phyloP scores from a whole-genome alignment of 2,888 invertebrate species.

The Erynnis tages region DNA sequence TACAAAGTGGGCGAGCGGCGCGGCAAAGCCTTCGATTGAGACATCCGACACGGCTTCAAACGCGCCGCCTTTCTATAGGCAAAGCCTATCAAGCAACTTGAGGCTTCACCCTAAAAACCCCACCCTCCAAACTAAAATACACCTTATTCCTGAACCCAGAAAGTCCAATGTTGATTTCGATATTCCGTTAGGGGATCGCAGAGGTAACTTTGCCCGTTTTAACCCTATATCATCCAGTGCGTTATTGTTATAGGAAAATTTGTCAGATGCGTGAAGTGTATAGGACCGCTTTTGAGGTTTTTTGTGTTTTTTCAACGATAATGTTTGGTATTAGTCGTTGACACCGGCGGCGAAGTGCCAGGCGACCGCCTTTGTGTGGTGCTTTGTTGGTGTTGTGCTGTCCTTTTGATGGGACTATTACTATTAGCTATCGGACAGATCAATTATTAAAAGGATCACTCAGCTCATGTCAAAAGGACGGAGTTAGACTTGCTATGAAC shows the following conservation, averaged over 20 bases:
- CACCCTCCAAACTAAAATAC: slow-evolving; percentile 5
- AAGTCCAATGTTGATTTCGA: slow-evolving; percentile 34
- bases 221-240: slow-evolving; percentile 67
- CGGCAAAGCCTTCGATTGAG: slow-evolving; percentile 71
- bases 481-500: too few relatives aligned
- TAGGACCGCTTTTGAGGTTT: slow-evolving; percentile 45
- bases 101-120: slow-evolving; percentile 38
- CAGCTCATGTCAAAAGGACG: neutral
- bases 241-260: slow-evolving; percentile 73
- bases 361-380: slow-evolving; percentile 17
- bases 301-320: slow-evolving; percentile 41
- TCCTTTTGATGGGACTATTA: slow-evolving; percentile 18
- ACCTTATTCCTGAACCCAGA: slow-evolving; percentile 31
- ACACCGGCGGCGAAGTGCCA: slow-evolving; percentile 43
- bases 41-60: slow-evolving; percentile 77
- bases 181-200: neutral
- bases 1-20: slow-evolving; percentile 28
- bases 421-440: slow-evolving; percentile 20
- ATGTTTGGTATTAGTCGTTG: slow-evolving; percentile 60
- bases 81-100: slow-evolving; percentile 53
- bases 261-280: slow-evolving; percentile 74
- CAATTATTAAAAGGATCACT: slow-evolving; percentile 13
- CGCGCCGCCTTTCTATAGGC: slow-evolving; percentile 70
- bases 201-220: slow-evolving; percentile 59
- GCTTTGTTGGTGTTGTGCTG: slow-evolving; percentile 21